Evolutionary conservation across 1,140 invertebrate genomes (phyloP), one percentile per base, ranked within the genome.

Genomic region (Pogonomyrmex barbatus): DNA sequence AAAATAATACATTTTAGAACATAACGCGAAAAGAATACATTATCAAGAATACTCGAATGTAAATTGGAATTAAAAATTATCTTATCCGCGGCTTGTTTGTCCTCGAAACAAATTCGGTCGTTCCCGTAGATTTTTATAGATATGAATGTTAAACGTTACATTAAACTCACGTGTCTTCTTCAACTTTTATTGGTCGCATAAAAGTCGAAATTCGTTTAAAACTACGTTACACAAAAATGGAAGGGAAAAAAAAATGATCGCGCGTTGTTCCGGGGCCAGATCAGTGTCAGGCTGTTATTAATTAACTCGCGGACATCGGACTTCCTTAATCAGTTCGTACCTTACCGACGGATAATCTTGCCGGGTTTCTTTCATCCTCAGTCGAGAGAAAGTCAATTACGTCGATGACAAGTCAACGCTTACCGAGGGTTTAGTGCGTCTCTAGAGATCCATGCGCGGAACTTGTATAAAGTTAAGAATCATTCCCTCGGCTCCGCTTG

Each of bases 321-420:
- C 52, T 88, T 60, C 33, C 71, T 88, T 81, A 88, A 90, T 90
- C 88, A 90, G 81, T 73, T 47, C 10, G 33, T 36, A 52, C 36
- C 54, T 60, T 47, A 36, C 54, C 56, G 42, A 87, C 12, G 58
- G 36, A 24, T 10, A 60, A 52, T 56, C 14, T 50, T 39, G 63
- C 67, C 73, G 45, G 58, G 75, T 90, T 89, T 91, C 81, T 91
- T 88, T 91, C 78, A 78, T 65, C 62, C 50, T 67, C 70, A 73
- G n/a, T n/a, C 24, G 39, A 75, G 91, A 91, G 91, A 92, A 92
- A 92, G 91, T 92, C 88, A 92, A 92, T 92, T 92, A 92, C 91
- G 71, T 71, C 85, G 88, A 89, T 90, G 88, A 90, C 88, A 77
- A 87, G 86, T 82, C 58, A 36, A 85, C 89, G 76, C 58, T 91